Evolutionary conservation across 2,113 vertebrate genomes (phyloP), one percentile per base, ranked within the genome.

Genomic region (Cavia aperea): DNA sequence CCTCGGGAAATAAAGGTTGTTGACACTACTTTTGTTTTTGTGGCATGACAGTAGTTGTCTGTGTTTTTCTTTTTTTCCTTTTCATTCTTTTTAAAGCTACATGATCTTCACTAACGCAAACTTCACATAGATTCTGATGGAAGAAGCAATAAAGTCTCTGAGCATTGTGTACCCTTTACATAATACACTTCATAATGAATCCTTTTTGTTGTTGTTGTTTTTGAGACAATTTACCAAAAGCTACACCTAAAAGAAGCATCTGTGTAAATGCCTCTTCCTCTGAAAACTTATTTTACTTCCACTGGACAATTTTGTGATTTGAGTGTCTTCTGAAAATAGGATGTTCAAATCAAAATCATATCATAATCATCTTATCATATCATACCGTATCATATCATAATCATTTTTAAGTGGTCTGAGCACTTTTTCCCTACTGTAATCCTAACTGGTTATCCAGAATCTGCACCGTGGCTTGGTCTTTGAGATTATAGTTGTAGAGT

Each of bases 201-300:
- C 88, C 46, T 77, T 89, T 90, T 93, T 79, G 39, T 81, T 51
- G 49, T 51, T 54, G 51, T 54, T 94, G 79, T 81, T 86, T 95
- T 94, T 94, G 70, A 93, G 94, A 79, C 77, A 36, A 70, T 82
- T 92, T 91, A 88, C 70, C 91, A 89, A 91, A 95, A 70, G 26
- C 36, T 70, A 31, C 49, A 78, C 56, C 46, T 68, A 79, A 70
- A 93, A 94, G 89, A 85, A 75, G 39, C 39, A 39, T 65, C 91
- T 88, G 58, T 86, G 29, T 33, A 58, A 92, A 60, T 94, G 60
- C 18, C 83, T 89, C 92, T 88, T 89, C 81, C 85, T 83, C 63
- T 83, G 33, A 72, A 6, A 79, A 33, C 29, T 94, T 73, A 85
- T 82, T 89, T 62, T 73, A 68, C 81, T 94, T 90, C 39, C 85